Evolutionary conservation across 2,797 vertebrate genomes (phyloP), one percentile per base, ranked within the genome.

Genomic region (Pteronotus mesoamericanus): DNA sequence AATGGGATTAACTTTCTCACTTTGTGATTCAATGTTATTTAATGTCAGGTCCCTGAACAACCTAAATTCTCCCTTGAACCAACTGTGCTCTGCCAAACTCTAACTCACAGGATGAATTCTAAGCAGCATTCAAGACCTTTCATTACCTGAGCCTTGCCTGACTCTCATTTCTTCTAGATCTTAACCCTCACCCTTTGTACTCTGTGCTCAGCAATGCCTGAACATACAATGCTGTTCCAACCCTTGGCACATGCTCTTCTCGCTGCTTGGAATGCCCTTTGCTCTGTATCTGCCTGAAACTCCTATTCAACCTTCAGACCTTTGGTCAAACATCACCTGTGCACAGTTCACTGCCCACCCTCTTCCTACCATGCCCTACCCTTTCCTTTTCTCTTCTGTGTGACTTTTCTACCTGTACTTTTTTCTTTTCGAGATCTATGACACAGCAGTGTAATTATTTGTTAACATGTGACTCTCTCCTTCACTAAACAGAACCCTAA

Each of bases 1-100:
- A 95, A 95, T 91, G 88, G 82, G 61, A 97, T 96, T 96, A 96
- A 83, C 51, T 92, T 94, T 94, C 92, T 96, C 82, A 95, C 48
- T 46, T 24, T 92, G 94, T 80, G 68, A 91, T 91, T 96, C 82
- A 94, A 82, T 96, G 64, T 96, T 94, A 94, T 92, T 96, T 94
- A 96, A 95, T 89, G 74, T 92, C 94, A 92, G 89, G 61, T 92
- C 94, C 78, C 95, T 59, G 46, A 92, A 77, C 82, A 92, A 90
- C 80, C 71, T 78, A 91, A 75, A 77, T 94, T 53, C 48, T 94
- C 90, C 88, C 64, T 32, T 21, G 46, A 96, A 85, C 94, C 34
- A 22, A 72, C 71, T 57, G 61, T 42, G 57, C 39, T 51, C 87
- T 75, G 68, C 55, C 88, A 91, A 91, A 87, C 42, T 64, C 88